Percentiles rank a stretch among this genome's conserved stretches.
phyloP scores from a whole-genome alignment of 2,888 invertebrate genomes.

The Tetramorium bicarinatum region DNA sequence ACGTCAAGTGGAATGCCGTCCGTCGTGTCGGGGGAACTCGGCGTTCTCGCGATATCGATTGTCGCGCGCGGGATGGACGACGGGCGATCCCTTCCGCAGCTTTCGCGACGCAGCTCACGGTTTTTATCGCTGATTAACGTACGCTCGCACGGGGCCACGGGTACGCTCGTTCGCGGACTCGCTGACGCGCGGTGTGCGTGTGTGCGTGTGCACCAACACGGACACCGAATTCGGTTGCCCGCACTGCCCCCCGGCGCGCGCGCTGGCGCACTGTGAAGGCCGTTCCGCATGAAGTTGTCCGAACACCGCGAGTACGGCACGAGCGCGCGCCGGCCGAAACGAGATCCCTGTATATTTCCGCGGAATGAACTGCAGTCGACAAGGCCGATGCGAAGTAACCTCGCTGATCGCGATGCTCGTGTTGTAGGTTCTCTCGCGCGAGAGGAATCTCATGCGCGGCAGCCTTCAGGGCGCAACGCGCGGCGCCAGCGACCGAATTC shows the following conservation, averaged over 20 bases:
- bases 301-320: no score
- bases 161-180: not conserved
- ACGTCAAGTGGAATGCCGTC: no score
- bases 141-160: not conserved
- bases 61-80: slow-evolving; percentile 3
- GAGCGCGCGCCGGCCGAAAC: no score
- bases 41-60: not conserved
- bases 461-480: not conserved
- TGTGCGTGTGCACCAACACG: not conserved
- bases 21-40: no score
- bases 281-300: not conserved
- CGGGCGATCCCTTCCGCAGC: not conserved
- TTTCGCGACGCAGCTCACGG: not conserved
- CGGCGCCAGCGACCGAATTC: not conserved
- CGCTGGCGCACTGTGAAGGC: not conserved
- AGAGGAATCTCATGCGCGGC: not conserved
- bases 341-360: not conserved
- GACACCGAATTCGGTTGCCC: not conserved
- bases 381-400: not conserved
- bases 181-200: not conserved
- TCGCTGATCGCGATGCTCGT: not conserved
- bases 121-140: not conserved
- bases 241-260: not conserved
- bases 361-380: not conserved
- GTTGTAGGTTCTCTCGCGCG: not conserved